A percentile compares a stretch with the other conserved stretches of the same genome.
phyloP scores from a whole-genome alignment of 1,140 invertebrate genomes.

The Drosophila saltans region DNA sequence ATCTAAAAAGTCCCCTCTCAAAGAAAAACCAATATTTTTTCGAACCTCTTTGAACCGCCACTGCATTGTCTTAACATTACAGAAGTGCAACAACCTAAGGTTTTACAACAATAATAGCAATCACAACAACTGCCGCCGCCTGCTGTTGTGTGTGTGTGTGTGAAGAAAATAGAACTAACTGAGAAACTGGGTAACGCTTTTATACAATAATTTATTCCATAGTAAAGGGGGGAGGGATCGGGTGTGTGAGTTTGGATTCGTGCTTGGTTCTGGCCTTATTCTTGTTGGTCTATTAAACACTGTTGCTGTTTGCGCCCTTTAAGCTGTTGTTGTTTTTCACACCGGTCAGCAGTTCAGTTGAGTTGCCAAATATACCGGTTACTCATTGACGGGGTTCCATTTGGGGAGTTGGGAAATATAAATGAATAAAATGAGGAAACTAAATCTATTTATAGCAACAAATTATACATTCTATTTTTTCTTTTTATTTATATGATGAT shows the following conservation, averaged over 20 bases:
- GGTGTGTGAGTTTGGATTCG: conserved; percentile 13
- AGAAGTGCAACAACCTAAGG: conserved; percentile 57
- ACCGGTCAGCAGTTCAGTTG: conserved; percentile 5
- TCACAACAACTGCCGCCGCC: background rate
- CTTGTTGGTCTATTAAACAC: background rate
- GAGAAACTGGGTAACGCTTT: conserved; percentile 73
- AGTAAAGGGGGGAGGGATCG: conserved; percentile 46
- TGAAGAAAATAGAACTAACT: conserved; percentile 35
- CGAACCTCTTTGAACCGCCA: background rate
- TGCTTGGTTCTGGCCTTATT: conserved; percentile 15
- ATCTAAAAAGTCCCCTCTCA: too few species aligned
- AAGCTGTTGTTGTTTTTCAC: background rate
- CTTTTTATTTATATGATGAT: conserved; percentile 6
- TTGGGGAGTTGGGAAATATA: background rate
- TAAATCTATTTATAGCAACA: background rate
- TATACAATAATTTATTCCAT: conserved; percentile 66
- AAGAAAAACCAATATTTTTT: too few species aligned
- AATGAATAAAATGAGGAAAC: background rate
- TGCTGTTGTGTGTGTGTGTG: conserved; percentile 24
- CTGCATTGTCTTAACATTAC: conserved; percentile 53
- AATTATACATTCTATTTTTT: background rate
- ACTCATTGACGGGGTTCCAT: conserved; percentile 27
- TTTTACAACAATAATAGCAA: background rate
- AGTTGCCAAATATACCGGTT: conserved; percentile 19
- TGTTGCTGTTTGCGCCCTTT: conserved; percentile 21